Conservation (phyloP, 1,140 invertebrate genomes). For the Pachyrhynchus sulphureomaculatus region DNA sequence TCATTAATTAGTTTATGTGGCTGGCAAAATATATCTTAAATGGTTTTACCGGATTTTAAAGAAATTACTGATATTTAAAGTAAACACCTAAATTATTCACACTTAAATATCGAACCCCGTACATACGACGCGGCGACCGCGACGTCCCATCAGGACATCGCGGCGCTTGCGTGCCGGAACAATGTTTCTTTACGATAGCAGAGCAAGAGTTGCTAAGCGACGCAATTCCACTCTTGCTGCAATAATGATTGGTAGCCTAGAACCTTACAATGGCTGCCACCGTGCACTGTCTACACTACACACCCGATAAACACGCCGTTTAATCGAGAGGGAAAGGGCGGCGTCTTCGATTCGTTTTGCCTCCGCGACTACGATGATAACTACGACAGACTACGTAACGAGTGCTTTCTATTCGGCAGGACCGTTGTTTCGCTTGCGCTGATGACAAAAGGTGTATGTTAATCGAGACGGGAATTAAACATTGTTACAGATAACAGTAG, state of each 20-base stretch:
- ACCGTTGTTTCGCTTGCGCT: constrained; percentile 4
- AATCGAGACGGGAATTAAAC: neutral
- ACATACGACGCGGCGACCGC: neutral
- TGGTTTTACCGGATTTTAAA: too few species aligned
- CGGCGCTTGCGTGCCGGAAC: constrained; percentile 12
- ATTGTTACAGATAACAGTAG: neutral
- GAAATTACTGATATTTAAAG: too few species aligned
- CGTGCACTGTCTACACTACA: constrained; percentile 28
- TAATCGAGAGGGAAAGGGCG: constrained; percentile 6
- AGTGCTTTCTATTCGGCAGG: constrained; percentile 7
- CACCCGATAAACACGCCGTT: constrained; percentile 40
- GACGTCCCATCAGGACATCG: neutral
- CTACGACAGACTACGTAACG: constrained; percentile 1
- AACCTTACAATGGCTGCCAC: constrained; percentile 42
- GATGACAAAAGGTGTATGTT: constrained; percentile 5
- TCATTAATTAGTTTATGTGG: too few species aligned
- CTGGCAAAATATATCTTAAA: too few species aligned
- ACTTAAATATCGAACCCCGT: neutral
- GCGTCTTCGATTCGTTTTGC: neutral
- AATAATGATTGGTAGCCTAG: constrained; percentile 43
- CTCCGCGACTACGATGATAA: neutral
- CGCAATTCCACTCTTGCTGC: constrained; percentile 41
- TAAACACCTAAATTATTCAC: too few species aligned
- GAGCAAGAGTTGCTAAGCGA: constrained; percentile 40
- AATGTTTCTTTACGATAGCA: constrained; percentile 4